These are phyloP conservation scores for Dicaeum eximium DNA, from an alignment of 2,113 vertebrate genomes.

Conservation along the genomic window DNA sequence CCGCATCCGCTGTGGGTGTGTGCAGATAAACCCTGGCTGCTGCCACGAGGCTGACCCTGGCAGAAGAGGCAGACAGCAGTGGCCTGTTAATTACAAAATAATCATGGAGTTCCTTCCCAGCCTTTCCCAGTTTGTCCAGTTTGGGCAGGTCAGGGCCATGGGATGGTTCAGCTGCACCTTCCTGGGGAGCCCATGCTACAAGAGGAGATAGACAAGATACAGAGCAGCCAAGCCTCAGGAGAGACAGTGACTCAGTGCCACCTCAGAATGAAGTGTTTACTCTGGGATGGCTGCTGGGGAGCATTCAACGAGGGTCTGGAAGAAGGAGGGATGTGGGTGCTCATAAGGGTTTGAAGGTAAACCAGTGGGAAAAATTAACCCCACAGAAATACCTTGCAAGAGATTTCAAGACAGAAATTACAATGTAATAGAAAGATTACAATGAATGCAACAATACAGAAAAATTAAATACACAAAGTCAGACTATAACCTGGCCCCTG, in stretches of 20 bases:
- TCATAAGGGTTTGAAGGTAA: not conserved
- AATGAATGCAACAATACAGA: not conserved
- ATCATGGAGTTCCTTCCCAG: not conserved
- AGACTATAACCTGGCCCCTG: too few relatives aligned
- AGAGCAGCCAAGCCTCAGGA: not conserved
- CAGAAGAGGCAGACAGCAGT: not conserved
- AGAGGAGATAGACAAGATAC: not conserved
- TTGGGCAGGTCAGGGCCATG: not conserved
- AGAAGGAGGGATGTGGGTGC: not conserved
- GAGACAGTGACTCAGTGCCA: not conserved
- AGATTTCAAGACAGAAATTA: not conserved
- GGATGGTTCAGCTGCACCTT: not conserved
- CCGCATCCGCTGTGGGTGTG: not conserved
- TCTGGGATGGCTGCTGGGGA: not conserved
- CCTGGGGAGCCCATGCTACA: not conserved
- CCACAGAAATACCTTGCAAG: not conserved
- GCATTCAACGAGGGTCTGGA: not conserved
- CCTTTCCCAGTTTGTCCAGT: not conserved
- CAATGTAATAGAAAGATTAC: not conserved
- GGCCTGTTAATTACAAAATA: not conserved
- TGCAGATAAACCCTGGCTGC: not conserved
- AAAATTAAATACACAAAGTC: not conserved
- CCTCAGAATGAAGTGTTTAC: not conserved
- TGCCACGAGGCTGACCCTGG: rapidly evolving
- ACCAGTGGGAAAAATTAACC: not conserved